These are phyloP conservation scores for Chouioia cunea DNA, from an alignment of 2,888 invertebrate species.

Conservation along the genomic window DNA sequence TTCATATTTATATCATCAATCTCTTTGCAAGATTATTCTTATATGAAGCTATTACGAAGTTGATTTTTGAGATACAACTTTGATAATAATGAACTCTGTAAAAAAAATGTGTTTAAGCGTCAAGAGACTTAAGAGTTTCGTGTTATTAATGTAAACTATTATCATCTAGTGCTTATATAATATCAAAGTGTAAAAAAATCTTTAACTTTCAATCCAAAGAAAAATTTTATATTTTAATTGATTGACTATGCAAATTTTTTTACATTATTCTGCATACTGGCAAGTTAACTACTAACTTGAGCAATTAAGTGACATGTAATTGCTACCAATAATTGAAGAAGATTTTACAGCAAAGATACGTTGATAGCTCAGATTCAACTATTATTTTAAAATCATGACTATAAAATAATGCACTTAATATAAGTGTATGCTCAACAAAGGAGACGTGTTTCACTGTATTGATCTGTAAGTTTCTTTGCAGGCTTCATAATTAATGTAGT, in stretches of 20 bases:
- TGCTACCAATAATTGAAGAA: too few species aligned
- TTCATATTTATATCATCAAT: conserved; percentile 21
- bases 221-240: conserved; percentile 46
- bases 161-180: conserved; percentile 17
- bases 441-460: too few species aligned
- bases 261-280: conserved; percentile 37
- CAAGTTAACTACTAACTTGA: conserved; percentile 42
- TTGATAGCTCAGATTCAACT: too few species aligned
- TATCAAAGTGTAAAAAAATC: conserved; percentile 46
- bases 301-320: too few species aligned
- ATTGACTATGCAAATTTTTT: conserved; percentile 43
- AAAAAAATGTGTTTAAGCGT: conserved; percentile 17
- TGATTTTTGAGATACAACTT: conserved; percentile 32
- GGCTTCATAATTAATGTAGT: not conserved
- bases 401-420: too few species aligned
- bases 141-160: conserved; percentile 24
- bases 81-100: conserved; percentile 14
- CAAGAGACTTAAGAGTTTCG: conserved; percentile 11
- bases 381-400: too few species aligned
- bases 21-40: conserved; percentile 38
- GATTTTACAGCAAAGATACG: too few species aligned
- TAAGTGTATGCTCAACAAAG: too few species aligned
- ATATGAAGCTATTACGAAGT: conserved; percentile 31
- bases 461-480: not conserved
- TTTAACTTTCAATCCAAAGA: conserved; percentile 49